Evolutionary conservation across 2,888 invertebrate genomes (phyloP).

Genomic region (Oscheius sp.): DNA sequence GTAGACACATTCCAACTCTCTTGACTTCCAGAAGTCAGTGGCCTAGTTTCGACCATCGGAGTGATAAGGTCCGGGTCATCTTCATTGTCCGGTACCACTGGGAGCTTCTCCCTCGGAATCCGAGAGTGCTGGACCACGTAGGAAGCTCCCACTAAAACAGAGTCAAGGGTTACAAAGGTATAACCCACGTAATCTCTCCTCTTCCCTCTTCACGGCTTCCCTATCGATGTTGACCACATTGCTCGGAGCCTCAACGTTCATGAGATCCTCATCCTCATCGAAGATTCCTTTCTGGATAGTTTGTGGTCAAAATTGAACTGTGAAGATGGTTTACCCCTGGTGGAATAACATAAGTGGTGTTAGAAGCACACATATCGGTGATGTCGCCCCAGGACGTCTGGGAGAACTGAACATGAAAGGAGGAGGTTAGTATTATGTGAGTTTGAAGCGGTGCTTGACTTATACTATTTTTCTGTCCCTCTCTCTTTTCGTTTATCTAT

Average conservation of each 20-base stretch:
- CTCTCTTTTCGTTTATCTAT: too few relatives aligned
- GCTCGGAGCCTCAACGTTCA: conserved; percentile 47
- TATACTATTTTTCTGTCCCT: not conserved
- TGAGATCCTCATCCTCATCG: conserved; percentile 47
- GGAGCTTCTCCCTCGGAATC: conserved; percentile 57
- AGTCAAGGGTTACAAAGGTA: not conserved
- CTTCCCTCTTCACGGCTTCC: conserved; percentile 50
- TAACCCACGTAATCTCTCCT: conserved; percentile 46
- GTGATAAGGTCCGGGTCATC: conserved; percentile 58
- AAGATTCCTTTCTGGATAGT: conserved; percentile 19
- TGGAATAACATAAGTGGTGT: conserved; percentile 38
- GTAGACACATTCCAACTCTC: conserved; percentile 12
- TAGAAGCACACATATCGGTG: conserved; percentile 44
- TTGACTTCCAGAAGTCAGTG: conserved; percentile 29
- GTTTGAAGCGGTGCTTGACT: not conserved
- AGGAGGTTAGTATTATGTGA: not conserved
- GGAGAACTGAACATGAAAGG: conserved; percentile 48
- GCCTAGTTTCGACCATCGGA: conserved; percentile 52
- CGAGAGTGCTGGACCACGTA: conserved; percentile 54
- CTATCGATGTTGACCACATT: conserved; percentile 49
- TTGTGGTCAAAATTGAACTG: not conserved
- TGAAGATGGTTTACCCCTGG: conserved; percentile 29
- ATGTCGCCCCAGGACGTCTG: conserved; percentile 58
- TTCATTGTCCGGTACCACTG: conserved; percentile 58
- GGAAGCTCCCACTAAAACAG: conserved; percentile 55